Evolutionary conservation across 2,797 vertebrate species (phyloP).

Genomic region (Phoxinus dragarum): DNA sequence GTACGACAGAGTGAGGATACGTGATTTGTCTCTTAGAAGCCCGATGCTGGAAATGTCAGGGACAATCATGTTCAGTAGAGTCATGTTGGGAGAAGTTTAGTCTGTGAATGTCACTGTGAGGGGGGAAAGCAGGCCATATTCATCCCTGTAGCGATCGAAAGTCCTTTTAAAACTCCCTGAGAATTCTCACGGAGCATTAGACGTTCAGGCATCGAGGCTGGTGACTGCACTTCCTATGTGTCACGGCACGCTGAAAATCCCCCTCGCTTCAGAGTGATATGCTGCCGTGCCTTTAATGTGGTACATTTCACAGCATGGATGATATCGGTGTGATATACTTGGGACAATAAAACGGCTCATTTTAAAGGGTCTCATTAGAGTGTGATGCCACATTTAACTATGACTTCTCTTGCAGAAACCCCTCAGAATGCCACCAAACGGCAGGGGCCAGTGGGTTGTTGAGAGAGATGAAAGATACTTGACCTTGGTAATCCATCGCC

Average conservation of each 20-base stretch:
- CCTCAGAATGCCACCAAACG: not conserved
- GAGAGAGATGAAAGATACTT: conserved; percentile 23
- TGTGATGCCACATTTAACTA: conserved; percentile 5
- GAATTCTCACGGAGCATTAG: conserved; percentile 49
- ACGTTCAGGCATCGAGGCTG: not conserved
- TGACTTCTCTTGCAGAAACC: not conserved
- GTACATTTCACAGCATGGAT: conserved; percentile 45
- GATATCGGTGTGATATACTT: conserved; percentile 52
- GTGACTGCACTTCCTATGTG: conserved; percentile 12
- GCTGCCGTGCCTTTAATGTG: conserved; percentile 41
- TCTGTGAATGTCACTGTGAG: conserved; percentile 57
- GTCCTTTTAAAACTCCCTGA: conserved; percentile 49
- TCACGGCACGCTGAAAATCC: conserved; percentile 49
- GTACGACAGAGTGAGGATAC: conserved; percentile 29
- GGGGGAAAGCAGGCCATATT: conserved; percentile 54
- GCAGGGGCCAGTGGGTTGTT: not conserved
- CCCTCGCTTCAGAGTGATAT: conserved; percentile 11
- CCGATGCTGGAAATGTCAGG: conserved; percentile 60
- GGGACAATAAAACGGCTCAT: conserved; percentile 32
- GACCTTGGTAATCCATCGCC: conserved; percentile 42
- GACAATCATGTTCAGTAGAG: conserved; percentile 54
- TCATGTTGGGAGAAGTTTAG: conserved; percentile 53
- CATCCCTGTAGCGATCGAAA: conserved; percentile 51
- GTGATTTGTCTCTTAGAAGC: conserved; percentile 52
- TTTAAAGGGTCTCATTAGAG: conserved; percentile 23